Evolutionary conservation across 2,888 invertebrate species (phyloP).

Genomic region (Napeogenes inachia): DNA sequence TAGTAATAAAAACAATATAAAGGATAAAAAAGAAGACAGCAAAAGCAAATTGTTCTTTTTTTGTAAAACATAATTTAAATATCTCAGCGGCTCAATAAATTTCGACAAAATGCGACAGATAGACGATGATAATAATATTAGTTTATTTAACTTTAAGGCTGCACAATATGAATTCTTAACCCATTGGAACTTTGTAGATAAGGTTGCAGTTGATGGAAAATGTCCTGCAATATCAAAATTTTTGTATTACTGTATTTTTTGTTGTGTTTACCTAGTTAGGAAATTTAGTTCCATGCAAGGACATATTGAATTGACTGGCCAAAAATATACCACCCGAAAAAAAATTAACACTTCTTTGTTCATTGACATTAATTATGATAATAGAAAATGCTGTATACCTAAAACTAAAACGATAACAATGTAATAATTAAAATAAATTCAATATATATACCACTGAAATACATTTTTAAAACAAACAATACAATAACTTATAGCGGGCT

Average conservation of each 20-base stretch:
- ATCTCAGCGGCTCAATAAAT: background rate
- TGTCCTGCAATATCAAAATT: conserved; percentile 47
- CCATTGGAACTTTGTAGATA: conserved; percentile 47
- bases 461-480: too few relatives aligned
- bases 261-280: conserved; percentile 35
- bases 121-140: conserved; percentile 3
- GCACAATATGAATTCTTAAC: conserved; percentile 34
- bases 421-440: too few relatives aligned
- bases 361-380: background rate
- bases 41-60: too few relatives aligned
- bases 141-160: conserved; percentile 25
- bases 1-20: too few relatives aligned
- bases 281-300: background rate
- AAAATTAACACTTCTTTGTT: background rate
- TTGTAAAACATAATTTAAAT: too few relatives aligned
- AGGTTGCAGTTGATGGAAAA: conserved; percentile 42
- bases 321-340: background rate
- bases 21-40: too few relatives aligned
- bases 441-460: too few relatives aligned
- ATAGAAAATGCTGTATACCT: too few relatives aligned
- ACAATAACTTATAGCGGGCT: too few relatives aligned
- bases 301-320: background rate
- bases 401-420: too few relatives aligned
- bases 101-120: background rate
- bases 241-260: conserved; percentile 47